phyloP scores from a whole-genome alignment of 2,797 vertebrate species.

The Eulemur mongoz region DNA sequence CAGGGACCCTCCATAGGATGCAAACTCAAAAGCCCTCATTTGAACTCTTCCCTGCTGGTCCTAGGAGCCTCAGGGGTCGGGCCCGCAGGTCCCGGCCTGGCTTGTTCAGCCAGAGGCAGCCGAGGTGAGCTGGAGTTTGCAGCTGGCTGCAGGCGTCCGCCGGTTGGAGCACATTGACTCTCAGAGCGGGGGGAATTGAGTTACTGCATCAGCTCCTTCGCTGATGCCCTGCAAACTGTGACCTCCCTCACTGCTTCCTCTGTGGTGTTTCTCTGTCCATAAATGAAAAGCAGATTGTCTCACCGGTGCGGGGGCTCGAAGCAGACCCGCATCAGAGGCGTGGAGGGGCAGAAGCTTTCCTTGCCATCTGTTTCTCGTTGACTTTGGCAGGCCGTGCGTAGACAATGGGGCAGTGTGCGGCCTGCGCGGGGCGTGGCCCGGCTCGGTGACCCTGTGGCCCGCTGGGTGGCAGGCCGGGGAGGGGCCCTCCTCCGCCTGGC shows the following conservation, averaged over 20 bases:
- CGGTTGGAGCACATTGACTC: not conserved
- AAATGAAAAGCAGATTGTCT: constrained; percentile 72
- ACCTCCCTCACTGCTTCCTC: constrained; percentile 48
- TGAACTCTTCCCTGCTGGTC: not conserved
- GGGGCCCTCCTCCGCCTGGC: not conserved
- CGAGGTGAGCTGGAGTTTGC: constrained; percentile 33
- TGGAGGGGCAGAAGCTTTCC: not conserved
- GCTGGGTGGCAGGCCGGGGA: constrained; percentile 16
- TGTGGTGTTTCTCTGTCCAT: constrained; percentile 52
- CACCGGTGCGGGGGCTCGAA: not conserved
- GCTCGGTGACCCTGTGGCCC: not conserved
- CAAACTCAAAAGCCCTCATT: not conserved
- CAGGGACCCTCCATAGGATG: not conserved
- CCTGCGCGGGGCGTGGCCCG: not conserved
- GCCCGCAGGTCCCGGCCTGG: not conserved
- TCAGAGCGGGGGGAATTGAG: constrained; percentile 51
- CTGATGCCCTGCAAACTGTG: not conserved
- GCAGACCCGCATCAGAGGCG: constrained; percentile 31
- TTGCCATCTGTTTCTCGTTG: constrained; percentile 78
- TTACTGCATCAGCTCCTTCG: constrained; percentile 55
- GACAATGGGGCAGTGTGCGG: constrained; percentile 77
- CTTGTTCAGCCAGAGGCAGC: not conserved
- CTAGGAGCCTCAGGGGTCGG: not conserved
- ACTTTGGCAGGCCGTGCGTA: constrained; percentile 25
- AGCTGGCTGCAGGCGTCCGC: not conserved